Conservation (phyloP, 2,113 vertebrate genomes). For the Apistogramma diplotaenia region DNA sequence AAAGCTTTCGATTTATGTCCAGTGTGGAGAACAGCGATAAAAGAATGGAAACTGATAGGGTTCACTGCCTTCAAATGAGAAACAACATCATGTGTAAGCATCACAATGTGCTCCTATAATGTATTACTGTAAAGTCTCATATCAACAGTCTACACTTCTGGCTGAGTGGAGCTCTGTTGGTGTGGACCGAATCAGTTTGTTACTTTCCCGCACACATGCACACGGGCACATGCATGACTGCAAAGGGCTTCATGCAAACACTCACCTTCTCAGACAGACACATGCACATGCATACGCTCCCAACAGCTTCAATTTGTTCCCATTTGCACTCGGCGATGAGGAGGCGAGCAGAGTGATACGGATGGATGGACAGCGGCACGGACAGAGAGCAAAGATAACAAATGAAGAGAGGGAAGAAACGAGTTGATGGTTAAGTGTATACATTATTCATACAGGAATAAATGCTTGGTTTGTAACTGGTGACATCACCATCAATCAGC, state of each 20-base stretch:
- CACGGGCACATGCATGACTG: neutral
- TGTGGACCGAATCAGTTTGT: neutral
- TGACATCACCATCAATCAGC: conserved; percentile 66
- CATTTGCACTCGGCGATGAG: conserved; percentile 55
- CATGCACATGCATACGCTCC: neutral
- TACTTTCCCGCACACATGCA: neutral
- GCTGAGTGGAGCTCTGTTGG: neutral
- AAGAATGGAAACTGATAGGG: neutral
- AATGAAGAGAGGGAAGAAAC: neutral
- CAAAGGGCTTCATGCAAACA: neutral
- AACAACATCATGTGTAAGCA: neutral
- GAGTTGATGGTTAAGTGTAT: conserved; percentile 30
- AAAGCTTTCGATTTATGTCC: neutral
- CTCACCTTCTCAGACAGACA: neutral
- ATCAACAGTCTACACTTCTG: neutral
- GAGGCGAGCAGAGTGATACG: conserved; percentile 40
- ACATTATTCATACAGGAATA: conserved; percentile 59
- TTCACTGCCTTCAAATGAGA: neutral
- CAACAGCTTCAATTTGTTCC: conserved; percentile 55
- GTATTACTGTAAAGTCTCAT: neutral
- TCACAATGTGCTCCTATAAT: neutral
- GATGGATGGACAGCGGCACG: conserved; percentile 37
- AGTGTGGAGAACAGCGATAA: neutral
- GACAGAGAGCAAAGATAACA: neutral
- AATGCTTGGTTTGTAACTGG: conserved; percentile 45